Conservation (phyloP, 1,140 invertebrate genomes). For the Trichonephila clavata region DNA sequence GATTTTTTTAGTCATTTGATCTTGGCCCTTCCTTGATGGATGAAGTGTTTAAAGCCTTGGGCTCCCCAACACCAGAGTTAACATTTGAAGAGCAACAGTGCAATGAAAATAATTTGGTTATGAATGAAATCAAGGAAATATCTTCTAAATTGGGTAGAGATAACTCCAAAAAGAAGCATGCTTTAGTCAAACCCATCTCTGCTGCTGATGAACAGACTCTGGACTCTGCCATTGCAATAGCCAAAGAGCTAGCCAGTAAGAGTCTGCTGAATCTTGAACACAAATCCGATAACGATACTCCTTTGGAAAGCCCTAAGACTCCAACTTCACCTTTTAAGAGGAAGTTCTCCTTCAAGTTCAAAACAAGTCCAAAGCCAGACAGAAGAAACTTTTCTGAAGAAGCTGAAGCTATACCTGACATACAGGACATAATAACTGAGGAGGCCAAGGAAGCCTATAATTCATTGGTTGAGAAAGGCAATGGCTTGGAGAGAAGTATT, state of each 20-base stretch:
- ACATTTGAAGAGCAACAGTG: constrained; percentile 76
- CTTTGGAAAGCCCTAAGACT: constrained; percentile 85
- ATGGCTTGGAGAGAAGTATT: constrained; percentile 69
- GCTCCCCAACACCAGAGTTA: constrained; percentile 79
- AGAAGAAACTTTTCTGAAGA: constrained; percentile 93
- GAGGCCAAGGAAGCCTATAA: constrained; percentile 93
- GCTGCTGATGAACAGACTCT: constrained; percentile 95
- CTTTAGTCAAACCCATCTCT: constrained; percentile 93
- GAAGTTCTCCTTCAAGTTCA: constrained; percentile 93
- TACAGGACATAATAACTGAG: constrained; percentile 82
- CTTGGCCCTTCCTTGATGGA: constrained; percentile 95
- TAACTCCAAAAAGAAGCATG: constrained; percentile 87
- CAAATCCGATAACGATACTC: constrained; percentile 79
- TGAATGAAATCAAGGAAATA: constrained; percentile 89
- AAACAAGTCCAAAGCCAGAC: constrained; percentile 85
- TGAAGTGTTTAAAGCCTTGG: constrained; percentile 93
- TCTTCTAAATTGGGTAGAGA: constrained; percentile 81
- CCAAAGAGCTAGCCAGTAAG: constrained; percentile 93
- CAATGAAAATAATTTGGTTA: constrained; percentile 86
- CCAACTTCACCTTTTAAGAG: constrained; percentile 89
- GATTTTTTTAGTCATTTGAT: constrained; percentile 87
- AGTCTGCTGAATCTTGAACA: constrained; percentile 91
- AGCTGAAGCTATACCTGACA: constrained; percentile 91
- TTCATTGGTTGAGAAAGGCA: constrained; percentile 90
- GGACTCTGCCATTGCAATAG: constrained; percentile 95